Evolutionary conservation across 2,888 invertebrate species (phyloP).

Genomic region (Cataglyphis rosenhaueri): DNA sequence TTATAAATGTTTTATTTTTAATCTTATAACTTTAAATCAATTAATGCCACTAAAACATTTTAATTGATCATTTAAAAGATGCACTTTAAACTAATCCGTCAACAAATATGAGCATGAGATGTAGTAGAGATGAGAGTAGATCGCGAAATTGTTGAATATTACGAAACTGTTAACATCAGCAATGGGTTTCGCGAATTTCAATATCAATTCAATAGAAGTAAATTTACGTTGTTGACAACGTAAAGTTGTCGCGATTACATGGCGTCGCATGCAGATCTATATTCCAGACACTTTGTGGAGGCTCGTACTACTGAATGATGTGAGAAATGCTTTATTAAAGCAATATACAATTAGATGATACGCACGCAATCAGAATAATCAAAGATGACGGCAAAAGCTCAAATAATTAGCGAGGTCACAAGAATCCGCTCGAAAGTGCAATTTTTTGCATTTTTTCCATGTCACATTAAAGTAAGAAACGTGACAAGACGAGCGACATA

Average conservation of each 20-base stretch:
- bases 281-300: conserved; percentile 15
- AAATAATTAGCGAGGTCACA: neutral
- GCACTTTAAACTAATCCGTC: neutral
- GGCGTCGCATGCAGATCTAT: conserved; percentile 19
- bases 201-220: conserved; percentile 7
- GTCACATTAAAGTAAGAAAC: conserved; percentile 27
- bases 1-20: neutral
- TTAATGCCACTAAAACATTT: neutral
- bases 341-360: neutral
- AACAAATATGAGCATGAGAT: neutral
- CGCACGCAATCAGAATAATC: conserved; percentile 4
- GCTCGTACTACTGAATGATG: conserved; percentile 8
- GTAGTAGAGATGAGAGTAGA: neutral
- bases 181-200: conserved; percentile 19
- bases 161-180: conserved; percentile 12
- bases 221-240: conserved; percentile 28
- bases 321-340: conserved; percentile 11
- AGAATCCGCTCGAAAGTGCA: conserved; percentile 20
- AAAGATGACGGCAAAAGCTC: neutral
- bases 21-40: neutral
- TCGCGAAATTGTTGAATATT: neutral
- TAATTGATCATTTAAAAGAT: conserved; percentile 10
- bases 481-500: neutral
- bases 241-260: conserved; percentile 29
- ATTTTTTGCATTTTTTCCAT: neutral